Evolutionary conservation across 2,888 invertebrate genomes (phyloP).

Genomic region (Synergus japonicus): DNA sequence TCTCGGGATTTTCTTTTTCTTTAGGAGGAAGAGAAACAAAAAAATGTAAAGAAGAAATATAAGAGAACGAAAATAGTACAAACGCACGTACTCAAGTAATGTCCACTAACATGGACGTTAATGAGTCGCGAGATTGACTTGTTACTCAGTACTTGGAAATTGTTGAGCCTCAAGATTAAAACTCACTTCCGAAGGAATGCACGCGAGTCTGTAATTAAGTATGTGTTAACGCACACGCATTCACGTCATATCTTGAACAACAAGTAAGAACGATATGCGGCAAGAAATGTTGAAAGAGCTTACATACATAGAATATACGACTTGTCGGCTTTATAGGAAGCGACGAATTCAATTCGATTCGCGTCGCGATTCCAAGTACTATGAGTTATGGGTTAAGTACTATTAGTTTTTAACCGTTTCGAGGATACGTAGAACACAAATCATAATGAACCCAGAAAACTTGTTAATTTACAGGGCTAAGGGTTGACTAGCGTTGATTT

Average conservation of each 20-base stretch:
- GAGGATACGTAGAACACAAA: constrained; percentile 25
- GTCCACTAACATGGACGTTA: constrained; percentile 58
- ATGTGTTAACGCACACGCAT: constrained; percentile 39
- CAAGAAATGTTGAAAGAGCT: constrained; percentile 15
- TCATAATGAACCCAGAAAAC: constrained; percentile 32
- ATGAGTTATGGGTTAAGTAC: constrained; percentile 40
- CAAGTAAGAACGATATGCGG: constrained; percentile 1
- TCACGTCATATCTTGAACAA: constrained; percentile 21
- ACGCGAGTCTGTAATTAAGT: constrained; percentile 37
- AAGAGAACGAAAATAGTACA: constrained; percentile 17
- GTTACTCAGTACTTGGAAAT: constrained; percentile 58
- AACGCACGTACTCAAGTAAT: constrained; percentile 53
- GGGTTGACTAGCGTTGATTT: constrained; percentile 28
- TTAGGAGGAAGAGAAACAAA: background rate
- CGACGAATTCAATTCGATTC: constrained; percentile 41
- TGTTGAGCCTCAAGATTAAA: constrained; percentile 32
- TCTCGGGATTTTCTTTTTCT: background rate
- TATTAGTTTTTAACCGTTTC: constrained; percentile 36
- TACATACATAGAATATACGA: constrained; percentile 34
- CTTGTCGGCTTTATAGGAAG: constrained; percentile 40
- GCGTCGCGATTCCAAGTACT: constrained; percentile 36
- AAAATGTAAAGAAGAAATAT: background rate
- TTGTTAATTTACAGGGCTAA: constrained; percentile 33
- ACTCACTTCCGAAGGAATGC: constrained; percentile 41
- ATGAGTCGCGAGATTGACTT: constrained; percentile 62